A percentile compares a stretch with the other conserved stretches of the same genome.
phyloP scores from a whole-genome alignment of 1,140 invertebrate genomes.

The Euborellia annulipes region DNA sequence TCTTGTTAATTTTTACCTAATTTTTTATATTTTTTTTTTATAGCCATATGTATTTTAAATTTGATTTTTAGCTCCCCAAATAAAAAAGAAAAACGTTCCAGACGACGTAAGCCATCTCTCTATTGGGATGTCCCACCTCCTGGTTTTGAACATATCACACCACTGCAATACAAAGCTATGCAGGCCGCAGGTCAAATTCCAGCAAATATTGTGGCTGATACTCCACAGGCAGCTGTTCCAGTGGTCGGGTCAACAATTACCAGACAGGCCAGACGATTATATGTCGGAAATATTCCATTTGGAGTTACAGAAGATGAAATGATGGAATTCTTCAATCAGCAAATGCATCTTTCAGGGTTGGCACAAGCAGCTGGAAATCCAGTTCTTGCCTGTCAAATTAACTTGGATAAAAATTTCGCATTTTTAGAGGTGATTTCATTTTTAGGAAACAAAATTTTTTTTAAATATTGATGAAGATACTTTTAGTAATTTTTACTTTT shows the following conservation, averaged over 20 bases:
- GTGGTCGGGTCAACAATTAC: slow-evolving; percentile 97
- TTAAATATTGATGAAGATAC: too few species aligned
- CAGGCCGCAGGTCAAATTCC: slow-evolving; percentile 87
- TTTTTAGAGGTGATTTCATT: slow-evolving; percentile 87
- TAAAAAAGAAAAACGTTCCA: slow-evolving; percentile 36
- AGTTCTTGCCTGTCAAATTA: slow-evolving; percentile 95
- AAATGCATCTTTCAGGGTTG: slow-evolving; percentile 96
- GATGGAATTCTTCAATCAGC: slow-evolving; percentile 99
- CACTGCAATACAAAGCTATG: slow-evolving; percentile 70
- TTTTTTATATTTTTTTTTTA: slow-evolving; percentile 3
- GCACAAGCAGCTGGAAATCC: slow-evolving; percentile 98
- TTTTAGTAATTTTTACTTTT: too few species aligned
- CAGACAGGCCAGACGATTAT: slow-evolving; percentile 82
- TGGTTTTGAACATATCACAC: slow-evolving; percentile 97
- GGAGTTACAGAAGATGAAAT: slow-evolving; percentile 99
- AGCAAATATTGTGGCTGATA: slow-evolving; percentile 77
- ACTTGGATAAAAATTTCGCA: slow-evolving; percentile 99
- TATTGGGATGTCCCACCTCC: slow-evolving; percentile 99
- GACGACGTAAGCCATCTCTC: slow-evolving; percentile 74
- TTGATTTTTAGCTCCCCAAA: slow-evolving; percentile 11
- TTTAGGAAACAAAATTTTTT: too few species aligned
- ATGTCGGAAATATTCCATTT: slow-evolving; percentile 99
- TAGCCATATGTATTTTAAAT: not conserved
- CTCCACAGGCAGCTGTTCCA: slow-evolving; percentile 82
- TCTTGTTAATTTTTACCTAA: too few species aligned